Evolutionary conservation across 2,113 vertebrate species (phyloP).

Genomic region (Zosterops pallidus): DNA sequence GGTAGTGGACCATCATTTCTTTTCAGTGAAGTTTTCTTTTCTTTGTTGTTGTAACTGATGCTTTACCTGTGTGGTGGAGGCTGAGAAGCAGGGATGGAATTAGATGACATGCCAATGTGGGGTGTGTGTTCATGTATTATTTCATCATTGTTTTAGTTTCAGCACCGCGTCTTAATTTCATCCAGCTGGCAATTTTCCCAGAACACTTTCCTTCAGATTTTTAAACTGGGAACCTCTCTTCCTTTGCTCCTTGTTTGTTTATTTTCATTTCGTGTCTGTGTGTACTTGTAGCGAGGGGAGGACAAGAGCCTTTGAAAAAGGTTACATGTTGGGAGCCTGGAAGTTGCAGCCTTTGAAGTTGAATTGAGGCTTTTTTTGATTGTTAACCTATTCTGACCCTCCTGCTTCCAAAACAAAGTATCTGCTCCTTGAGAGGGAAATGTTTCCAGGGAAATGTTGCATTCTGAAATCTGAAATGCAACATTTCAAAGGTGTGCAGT

Average conservation of each 20-base stretch:
- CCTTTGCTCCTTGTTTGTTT: constrained; percentile 37
- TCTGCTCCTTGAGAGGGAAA: background rate
- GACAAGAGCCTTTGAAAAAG: constrained; percentile 11
- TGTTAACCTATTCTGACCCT: background rate
- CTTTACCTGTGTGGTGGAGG: constrained; percentile 38
- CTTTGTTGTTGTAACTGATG: constrained; percentile 33
- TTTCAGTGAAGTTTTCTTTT: constrained; percentile 27
- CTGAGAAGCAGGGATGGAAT: constrained; percentile 41
- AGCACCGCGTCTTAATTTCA: constrained; percentile 28
- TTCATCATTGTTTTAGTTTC: constrained; percentile 51
- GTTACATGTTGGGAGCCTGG: constrained; percentile 14
- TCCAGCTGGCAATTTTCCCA: constrained; percentile 55
- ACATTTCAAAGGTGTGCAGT: background rate
- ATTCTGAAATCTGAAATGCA: background rate
- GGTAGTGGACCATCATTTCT: background rate
- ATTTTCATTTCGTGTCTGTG: constrained; percentile 13
- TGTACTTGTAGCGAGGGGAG: background rate
- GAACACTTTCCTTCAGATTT: constrained; percentile 54
- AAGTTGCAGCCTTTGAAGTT: constrained; percentile 15
- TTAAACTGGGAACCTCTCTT: constrained; percentile 32
- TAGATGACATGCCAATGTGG: constrained; percentile 14
- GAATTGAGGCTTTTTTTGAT: background rate
- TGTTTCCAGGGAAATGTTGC: background rate
- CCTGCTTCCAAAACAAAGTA: background rate
- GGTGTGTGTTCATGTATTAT: constrained; percentile 59